A percentile compares a stretch with the other conserved stretches of the same genome.
Evolutionary conservation across 2,113 vertebrate species (phyloP).

Genomic region (Albula glossodonta): DNA sequence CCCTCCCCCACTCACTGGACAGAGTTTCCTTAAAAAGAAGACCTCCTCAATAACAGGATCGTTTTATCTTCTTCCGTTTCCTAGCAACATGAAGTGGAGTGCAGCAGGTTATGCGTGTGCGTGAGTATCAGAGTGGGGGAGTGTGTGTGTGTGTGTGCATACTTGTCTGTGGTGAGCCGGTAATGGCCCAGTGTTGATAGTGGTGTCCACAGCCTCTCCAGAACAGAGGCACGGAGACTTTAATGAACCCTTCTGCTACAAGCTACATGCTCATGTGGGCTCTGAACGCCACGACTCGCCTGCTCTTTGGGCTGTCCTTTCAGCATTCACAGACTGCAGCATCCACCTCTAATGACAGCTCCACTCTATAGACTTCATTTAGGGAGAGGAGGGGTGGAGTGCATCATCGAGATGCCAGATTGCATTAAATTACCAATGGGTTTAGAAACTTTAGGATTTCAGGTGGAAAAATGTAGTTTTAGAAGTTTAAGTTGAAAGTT

Average conservation of each 20-base stretch:
- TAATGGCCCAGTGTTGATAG: not conserved
- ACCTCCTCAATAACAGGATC: not conserved
- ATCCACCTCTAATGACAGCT: not conserved
- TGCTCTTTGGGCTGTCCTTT: not conserved
- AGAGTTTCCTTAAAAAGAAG: not conserved
- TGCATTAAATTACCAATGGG: too few relatives aligned
- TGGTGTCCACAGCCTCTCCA: not conserved
- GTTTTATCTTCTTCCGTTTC: constrained; percentile 34
- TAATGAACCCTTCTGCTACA: not conserved
- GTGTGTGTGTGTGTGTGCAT: not conserved
- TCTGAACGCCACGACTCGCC: not conserved
- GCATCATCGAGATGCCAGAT: too few relatives aligned
- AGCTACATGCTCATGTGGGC: not conserved
- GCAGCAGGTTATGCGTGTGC: constrained; percentile 28
- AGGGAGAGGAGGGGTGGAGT: too few relatives aligned
- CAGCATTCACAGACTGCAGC: not conserved
- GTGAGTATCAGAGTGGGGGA: constrained; percentile 24
- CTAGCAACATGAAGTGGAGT: constrained; percentile 43
- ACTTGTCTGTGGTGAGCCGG: not conserved
- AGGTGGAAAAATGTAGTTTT: too few relatives aligned
- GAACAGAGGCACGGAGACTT: not conserved
- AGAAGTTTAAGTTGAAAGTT: too few relatives aligned
- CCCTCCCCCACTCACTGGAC: not conserved
- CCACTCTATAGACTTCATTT: not conserved
- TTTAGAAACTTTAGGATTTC: too few relatives aligned